Evolutionary conservation across 2,888 invertebrate genomes (phyloP), one percentile per base, ranked within the genome.

Genomic region (Drosophila macrospina): DNA sequence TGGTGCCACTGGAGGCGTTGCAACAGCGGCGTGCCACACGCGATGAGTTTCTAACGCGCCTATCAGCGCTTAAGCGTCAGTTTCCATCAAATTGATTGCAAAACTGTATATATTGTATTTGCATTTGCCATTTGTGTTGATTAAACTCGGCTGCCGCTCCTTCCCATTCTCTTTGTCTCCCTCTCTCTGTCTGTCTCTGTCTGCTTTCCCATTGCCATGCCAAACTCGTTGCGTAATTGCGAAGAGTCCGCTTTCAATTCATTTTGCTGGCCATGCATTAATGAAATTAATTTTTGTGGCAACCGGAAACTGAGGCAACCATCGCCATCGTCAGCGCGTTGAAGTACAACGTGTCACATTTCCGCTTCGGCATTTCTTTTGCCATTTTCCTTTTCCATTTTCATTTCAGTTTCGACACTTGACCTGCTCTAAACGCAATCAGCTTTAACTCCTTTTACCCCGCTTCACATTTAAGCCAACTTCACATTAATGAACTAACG

Each of bases 21-120:
- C 94, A 93, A 68, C 94, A 95, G 66, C 92, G 97, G 70, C 94
- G 97, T 13, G 94, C 94, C 0, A 96, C 97, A 96, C 93, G 98
- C 16, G 97, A 98, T 89, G 93, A 94, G 15, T 96, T 96, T 77
- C 93, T 98, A 8, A 96, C 96, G 0, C 95, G 96, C 68, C 93
- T 98, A 13, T 94, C 96, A 4, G 91, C 95, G 60, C 93, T 98
- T 56, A 98, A 98, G 91, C 95, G 95, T 80, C 94, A 96, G 86
- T 93, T 96, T 92, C 93, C 69, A 76, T 77, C 72, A 70, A 73
- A 78, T 69, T 80, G 68, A 86, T 80, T 68, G 65, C 65, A 15
- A 39, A 34, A 26, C 48, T 67, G 44, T 68, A 26, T 68, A 26
- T 51, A 44, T 51, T 66, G 47, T 60, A 39, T 63, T 57, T 62